phyloP scores from a whole-genome alignment of 1,140 invertebrate species.

The Nephila pilipes region DNA sequence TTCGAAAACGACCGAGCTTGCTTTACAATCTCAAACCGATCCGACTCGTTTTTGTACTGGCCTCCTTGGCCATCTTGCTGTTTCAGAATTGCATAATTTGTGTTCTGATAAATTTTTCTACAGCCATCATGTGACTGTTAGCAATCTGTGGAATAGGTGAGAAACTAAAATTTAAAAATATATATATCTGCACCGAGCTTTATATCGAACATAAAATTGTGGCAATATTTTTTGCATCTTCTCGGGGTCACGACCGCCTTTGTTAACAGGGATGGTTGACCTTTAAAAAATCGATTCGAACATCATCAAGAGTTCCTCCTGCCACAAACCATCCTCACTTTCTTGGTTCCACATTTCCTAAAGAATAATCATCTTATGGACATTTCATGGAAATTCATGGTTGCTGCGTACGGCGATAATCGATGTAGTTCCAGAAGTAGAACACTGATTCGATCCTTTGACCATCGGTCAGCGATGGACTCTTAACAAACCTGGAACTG shows the following conservation, averaged over 20 bases:
- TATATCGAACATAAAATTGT: neutral
- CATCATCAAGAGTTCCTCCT: neutral
- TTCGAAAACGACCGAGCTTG: conserved; percentile 47
- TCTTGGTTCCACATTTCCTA: too few relatives aligned
- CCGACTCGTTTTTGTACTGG: neutral
- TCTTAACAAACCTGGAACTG: neutral
- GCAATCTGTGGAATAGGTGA: neutral
- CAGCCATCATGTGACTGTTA: neutral
- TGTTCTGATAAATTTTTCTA: neutral
- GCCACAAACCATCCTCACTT: too few relatives aligned
- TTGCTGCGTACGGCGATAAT: neutral
- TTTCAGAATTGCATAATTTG: neutral
- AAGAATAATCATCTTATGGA: too few relatives aligned
- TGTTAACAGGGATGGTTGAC: conserved; percentile 5
- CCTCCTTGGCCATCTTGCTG: neutral
- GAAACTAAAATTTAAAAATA: too few relatives aligned
- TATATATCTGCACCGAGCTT: neutral
- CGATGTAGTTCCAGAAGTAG: neutral
- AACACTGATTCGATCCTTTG: neutral
- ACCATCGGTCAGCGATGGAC: neutral
- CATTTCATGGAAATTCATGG: neutral
- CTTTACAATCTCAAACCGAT: conserved; percentile 14
- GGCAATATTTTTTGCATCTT: neutral
- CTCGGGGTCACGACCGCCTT: neutral
- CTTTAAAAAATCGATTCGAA: conserved; percentile 29